A percentile compares a stretch with the other conserved stretches of the same genome.
Conservation (phyloP, 2,113 vertebrate genomes). For the Sterrhoptilus dennistouni region DNA sequence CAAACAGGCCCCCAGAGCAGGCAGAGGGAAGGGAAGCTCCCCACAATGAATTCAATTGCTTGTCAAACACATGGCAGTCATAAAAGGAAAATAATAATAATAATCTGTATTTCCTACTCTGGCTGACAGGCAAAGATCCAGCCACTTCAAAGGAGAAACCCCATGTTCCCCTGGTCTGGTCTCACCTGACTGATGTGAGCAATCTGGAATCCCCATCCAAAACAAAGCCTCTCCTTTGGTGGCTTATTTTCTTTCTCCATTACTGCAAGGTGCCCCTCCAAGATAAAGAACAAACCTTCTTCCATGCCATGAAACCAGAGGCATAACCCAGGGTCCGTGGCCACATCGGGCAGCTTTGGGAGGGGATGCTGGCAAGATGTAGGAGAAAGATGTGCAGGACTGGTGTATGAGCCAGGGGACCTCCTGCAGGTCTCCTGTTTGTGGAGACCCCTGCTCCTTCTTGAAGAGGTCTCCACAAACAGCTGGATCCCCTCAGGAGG, state of each 20-base stretch:
- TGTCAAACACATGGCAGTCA: constrained; percentile 69
- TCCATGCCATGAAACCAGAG: not conserved
- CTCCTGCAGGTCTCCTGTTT: not conserved
- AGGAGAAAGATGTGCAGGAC: not conserved
- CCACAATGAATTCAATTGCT: constrained; percentile 40
- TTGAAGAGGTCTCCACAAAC: not conserved
- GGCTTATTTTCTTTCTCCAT: constrained; percentile 5
- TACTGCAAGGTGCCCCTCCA: not conserved
- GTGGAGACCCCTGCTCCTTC: not conserved
- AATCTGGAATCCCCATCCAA: constrained; percentile 60
- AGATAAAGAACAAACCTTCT: not conserved
- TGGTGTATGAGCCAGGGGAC: not conserved
- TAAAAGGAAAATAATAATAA: constrained; percentile 50
- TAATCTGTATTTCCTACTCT: constrained; percentile 64
- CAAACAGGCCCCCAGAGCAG: not conserved
- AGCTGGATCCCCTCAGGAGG: not conserved
- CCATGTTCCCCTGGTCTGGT: constrained; percentile 41
- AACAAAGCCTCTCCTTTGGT: constrained; percentile 36
- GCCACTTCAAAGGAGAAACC: constrained; percentile 72
- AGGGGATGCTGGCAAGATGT: not conserved
- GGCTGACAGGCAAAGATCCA: constrained; percentile 61
- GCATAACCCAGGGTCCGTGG: not conserved
- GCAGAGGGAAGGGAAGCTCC: not conserved
- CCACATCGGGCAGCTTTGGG: not conserved
- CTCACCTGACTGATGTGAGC: constrained; percentile 72